These are phyloP conservation scores for Sabatieria punctata DNA, from an alignment of 2,888 invertebrate genomes.

Conservation along the genomic window DNA sequence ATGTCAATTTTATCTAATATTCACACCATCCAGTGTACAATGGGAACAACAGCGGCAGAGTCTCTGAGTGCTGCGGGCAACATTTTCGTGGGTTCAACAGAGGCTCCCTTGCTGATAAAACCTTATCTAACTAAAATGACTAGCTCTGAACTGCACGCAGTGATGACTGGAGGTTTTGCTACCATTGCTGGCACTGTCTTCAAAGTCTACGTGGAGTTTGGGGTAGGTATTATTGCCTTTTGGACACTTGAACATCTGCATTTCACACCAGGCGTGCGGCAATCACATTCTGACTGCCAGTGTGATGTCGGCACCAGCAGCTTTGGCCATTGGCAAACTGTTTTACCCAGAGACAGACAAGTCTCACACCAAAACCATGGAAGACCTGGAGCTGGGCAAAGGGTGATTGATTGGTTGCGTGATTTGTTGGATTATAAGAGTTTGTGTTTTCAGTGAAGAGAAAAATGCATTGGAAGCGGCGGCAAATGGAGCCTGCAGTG, in stretches of 20 bases:
- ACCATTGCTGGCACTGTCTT: constrained; percentile 76
- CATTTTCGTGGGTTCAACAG: constrained; percentile 80
- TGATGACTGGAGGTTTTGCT: constrained; percentile 82
- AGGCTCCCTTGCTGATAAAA: constrained; percentile 65
- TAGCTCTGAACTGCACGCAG: constrained; percentile 67
- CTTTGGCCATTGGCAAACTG: constrained; percentile 67
- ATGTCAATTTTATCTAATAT: no score
- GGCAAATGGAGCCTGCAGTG: constrained; percentile 63
- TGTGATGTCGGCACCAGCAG: constrained; percentile 86
- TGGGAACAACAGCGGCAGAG: constrained; percentile 83
- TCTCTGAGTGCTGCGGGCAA: constrained; percentile 77
- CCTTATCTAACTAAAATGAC: constrained; percentile 67
- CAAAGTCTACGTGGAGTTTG: constrained; percentile 63
- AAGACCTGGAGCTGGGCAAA: constrained; percentile 52
- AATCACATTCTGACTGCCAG: constrained; percentile 74
- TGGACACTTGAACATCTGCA: constrained; percentile 86
- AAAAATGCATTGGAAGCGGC: constrained; percentile 72
- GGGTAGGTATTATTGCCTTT: no score
- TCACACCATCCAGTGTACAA: no score
- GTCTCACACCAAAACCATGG: constrained; percentile 49
- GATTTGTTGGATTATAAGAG: neutral
- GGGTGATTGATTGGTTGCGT: constrained; percentile 40
- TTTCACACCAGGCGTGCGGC: constrained; percentile 48
- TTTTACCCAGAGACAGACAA: constrained; percentile 72
- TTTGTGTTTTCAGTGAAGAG: constrained; percentile 46